Conservation (phyloP, 2,113 vertebrate genomes). For the Antigone vipio region DNA sequence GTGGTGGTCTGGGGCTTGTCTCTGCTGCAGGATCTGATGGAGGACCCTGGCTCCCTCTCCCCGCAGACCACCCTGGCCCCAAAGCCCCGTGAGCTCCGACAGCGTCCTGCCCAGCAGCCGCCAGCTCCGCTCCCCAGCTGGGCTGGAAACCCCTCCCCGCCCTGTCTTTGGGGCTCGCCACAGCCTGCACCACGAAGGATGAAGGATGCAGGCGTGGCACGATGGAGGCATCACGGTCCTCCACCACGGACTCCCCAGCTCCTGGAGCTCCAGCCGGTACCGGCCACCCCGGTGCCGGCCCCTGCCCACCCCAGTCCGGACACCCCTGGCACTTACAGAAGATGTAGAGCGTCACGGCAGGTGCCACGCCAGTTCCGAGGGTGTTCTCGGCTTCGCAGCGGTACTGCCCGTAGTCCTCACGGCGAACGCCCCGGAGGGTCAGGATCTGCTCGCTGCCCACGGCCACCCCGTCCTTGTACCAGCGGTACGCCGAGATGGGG, state of each 20-base stretch:
- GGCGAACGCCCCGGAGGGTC: not conserved
- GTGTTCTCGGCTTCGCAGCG: conserved; percentile 55
- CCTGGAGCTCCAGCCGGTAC: fast-evolving
- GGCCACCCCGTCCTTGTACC: conserved; percentile 59
- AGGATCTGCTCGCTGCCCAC: not conserved
- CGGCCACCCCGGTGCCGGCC: fast-evolving
- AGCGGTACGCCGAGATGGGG: not conserved
- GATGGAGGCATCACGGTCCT: fast-evolving
- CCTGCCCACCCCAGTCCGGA: fast-evolving
- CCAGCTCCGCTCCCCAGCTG: fast-evolving
- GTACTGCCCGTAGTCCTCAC: conserved; percentile 60
- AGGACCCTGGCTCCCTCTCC: not conserved
- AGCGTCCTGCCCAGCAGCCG: not conserved
- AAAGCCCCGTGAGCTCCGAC: fast-evolving
- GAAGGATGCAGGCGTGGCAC: fast-evolving
- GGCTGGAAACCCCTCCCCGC: not conserved
- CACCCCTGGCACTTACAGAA: conserved; percentile 67
- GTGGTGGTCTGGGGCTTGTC: fast-evolving
- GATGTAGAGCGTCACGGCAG: not conserved
- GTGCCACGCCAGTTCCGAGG: not conserved
- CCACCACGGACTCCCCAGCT: fast-evolving
- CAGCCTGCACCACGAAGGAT: fast-evolving
- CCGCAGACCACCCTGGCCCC: not conserved
- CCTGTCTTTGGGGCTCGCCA: fast-evolving
- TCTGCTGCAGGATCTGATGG: not conserved